phyloP scores from a whole-genome alignment of 2,113 vertebrate genomes.

The Pachypanchax playfairii region DNA sequence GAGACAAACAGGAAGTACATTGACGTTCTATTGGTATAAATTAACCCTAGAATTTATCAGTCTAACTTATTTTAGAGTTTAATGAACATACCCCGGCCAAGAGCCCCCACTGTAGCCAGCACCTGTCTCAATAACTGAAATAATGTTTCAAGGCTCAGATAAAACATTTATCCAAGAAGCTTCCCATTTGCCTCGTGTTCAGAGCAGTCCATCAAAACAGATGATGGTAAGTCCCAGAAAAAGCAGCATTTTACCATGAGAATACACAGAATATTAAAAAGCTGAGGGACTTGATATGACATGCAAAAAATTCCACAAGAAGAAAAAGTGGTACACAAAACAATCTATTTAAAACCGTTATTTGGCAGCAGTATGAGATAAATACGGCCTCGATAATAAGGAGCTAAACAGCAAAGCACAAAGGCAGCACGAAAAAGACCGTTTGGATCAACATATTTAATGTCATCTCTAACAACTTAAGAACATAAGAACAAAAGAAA shows the following conservation, averaged over 20 bases:
- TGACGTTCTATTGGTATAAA: neutral
- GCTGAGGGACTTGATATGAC: neutral
- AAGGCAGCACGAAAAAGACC: neutral
- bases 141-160: neutral
- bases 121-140: neutral
- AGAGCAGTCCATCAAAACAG: neutral
- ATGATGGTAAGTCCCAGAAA: neutral
- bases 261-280: neutral
- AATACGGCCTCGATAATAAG: neutral
- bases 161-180: no score
- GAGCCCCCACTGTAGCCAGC: no score
- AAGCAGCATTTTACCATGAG: neutral
- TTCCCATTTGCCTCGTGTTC: no score
- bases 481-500: conserved; percentile 12
- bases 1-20: neutral
- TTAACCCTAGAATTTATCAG: neutral
- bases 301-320: neutral
- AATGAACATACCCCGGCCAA: neutral
- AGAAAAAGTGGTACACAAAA: neutral
- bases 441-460: neutral
- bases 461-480: no score
- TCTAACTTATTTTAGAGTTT: neutral
- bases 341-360: neutral
- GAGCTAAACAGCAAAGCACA: neutral
- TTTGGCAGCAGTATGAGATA: conserved; percentile 1